These are phyloP conservation scores for Cancer borealis DNA, from an alignment of 2,888 invertebrate genomes.

Conservation along the genomic window DNA sequence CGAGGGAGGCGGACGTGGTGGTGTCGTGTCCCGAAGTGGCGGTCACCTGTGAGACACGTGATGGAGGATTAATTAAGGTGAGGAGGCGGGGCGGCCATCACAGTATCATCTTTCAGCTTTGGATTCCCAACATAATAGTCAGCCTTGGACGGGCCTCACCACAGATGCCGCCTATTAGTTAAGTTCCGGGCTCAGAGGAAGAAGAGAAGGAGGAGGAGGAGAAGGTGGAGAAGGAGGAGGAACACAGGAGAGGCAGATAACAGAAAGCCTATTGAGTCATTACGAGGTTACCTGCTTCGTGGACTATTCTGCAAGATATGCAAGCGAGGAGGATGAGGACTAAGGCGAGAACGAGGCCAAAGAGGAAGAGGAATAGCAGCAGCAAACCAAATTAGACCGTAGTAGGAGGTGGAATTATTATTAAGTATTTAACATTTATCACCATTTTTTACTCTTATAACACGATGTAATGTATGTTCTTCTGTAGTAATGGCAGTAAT, in stretches of 20 bases:
- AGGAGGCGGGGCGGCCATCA: slow-evolving; percentile 28
- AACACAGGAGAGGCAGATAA: not conserved
- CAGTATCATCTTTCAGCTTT: slow-evolving; percentile 23
- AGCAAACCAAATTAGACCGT: not conserved
- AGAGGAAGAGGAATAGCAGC: not conserved
- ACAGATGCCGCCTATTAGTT: slow-evolving; percentile 17
- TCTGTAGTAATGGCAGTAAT: not conserved
- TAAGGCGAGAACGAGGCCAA: not conserved
- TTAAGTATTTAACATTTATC: not conserved
- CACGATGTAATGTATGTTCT: not conserved
- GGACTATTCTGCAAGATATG: not conserved
- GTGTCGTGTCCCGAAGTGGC: not conserved
- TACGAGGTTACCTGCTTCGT: not conserved
- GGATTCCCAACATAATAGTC: slow-evolving; percentile 35
- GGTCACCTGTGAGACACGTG: slow-evolving; percentile 21
- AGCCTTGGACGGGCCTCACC: not conserved
- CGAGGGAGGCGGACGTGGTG: not conserved
- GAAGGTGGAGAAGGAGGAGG: not conserved
- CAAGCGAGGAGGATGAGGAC: slow-evolving; percentile 4
- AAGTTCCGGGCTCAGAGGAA: not conserved
- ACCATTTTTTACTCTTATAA: not conserved
- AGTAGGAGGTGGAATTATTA: not conserved
- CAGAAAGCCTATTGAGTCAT: not conserved
- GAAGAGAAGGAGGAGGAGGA: not conserved
- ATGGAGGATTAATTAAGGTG: slow-evolving; percentile 34